These are phyloP conservation scores for Myiagra hebetior DNA, from an alignment of 2,113 vertebrate genomes.

Conservation along the genomic window DNA sequence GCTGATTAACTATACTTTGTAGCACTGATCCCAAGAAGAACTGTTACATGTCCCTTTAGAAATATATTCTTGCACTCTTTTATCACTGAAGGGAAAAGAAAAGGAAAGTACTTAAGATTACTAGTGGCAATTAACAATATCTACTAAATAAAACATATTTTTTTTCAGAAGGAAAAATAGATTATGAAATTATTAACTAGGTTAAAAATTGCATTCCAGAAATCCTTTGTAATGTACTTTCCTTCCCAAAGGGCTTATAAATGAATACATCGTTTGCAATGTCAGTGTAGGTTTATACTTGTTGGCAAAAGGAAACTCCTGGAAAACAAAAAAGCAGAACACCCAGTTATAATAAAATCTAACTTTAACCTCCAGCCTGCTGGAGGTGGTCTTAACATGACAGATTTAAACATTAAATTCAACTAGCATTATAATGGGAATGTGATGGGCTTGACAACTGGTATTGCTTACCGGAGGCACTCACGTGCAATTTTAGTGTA, in stretches of 20 bases:
- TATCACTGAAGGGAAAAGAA: background rate
- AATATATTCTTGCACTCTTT: background rate
- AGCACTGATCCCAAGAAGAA: background rate
- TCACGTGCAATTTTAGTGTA: background rate
- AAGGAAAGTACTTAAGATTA: background rate
- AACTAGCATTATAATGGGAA: background rate
- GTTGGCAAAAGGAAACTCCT: slow-evolving; percentile 54
- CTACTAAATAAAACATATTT: background rate
- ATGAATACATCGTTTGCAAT: slow-evolving; percentile 48
- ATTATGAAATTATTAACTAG: slow-evolving; percentile 33
- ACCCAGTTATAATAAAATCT: slow-evolving; percentile 19
- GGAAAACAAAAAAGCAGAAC: background rate
- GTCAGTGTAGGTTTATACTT: slow-evolving; percentile 32
- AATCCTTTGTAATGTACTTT: slow-evolving; percentile 45
- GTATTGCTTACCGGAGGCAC: background rate
- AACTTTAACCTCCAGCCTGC: background rate
- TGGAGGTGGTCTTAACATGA: slow-evolving; percentile 28
- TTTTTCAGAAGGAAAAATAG: slow-evolving; percentile 1
- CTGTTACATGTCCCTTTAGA: background rate
- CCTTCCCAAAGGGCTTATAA: slow-evolving; percentile 53
- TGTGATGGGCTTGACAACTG: background rate
- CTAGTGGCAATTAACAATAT: slow-evolving; percentile 14
- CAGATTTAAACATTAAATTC: background rate
- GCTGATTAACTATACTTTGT: background rate
- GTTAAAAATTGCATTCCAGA: slow-evolving; percentile 16